These are phyloP conservation scores for Pelecanus crispus DNA, from an alignment of 2,113 vertebrate species.

Conservation along the genomic window DNA sequence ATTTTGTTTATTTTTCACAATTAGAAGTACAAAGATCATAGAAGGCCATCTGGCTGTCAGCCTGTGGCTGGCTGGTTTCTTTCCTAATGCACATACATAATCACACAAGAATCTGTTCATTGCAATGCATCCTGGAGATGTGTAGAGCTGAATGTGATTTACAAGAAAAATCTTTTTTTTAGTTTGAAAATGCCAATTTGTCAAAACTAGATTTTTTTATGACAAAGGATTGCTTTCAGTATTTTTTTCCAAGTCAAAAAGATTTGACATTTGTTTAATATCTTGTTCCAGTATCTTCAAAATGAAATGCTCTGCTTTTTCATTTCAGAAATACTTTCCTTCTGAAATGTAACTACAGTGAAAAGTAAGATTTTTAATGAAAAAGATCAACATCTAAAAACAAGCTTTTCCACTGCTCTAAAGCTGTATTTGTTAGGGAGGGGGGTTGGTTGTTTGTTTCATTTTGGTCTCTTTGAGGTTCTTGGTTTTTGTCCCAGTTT, in stretches of 20 bases:
- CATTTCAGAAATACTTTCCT: not conserved
- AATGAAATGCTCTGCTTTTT: not conserved
- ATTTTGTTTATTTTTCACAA: not conserved
- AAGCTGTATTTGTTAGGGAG: not conserved
- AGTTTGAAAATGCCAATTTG: not conserved
- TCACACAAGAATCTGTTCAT: not conserved
- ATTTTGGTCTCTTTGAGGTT: not conserved
- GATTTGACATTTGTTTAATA: not conserved
- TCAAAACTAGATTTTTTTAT: not conserved
- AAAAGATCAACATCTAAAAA: not conserved
- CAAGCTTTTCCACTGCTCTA: not conserved
- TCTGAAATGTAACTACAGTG: not conserved
- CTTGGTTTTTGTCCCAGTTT: not conserved
- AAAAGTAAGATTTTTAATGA: not conserved
- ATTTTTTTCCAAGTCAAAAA: not conserved
- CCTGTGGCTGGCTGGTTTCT: not conserved
- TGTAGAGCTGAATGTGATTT: not conserved
- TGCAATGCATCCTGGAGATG: not conserved
- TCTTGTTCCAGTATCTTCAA: not conserved
- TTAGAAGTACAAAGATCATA: not conserved
- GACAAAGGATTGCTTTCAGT: not conserved
- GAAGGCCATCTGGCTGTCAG: not conserved
- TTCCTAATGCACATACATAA: not conserved
- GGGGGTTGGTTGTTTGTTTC: not conserved
- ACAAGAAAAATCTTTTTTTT: not conserved